phyloP scores from a whole-genome alignment of 2,113 vertebrate species.

The Amblyopsis rosae region DNA sequence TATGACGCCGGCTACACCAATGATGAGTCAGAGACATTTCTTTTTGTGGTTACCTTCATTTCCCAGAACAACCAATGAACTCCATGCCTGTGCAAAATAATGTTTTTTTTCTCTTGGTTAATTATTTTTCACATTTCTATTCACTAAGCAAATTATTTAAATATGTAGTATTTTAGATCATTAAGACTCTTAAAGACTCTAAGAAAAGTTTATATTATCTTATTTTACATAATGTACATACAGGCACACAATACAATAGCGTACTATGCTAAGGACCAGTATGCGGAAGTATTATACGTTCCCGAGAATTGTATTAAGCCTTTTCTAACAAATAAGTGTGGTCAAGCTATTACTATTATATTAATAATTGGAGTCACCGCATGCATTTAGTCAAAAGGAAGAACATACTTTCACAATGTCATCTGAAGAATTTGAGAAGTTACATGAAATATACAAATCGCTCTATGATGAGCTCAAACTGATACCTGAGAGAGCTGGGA shows the following conservation, averaged over 20 bases:
- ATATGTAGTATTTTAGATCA: background rate
- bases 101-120: no score
- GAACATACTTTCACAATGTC: slow-evolving; percentile 68
- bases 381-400: background rate
- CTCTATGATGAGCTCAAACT: slow-evolving; percentile 81
- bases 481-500: slow-evolving; percentile 75
- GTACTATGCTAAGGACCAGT: slow-evolving; percentile 43
- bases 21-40: background rate
- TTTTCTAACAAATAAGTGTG: slow-evolving; percentile 15
- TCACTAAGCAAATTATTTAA: background rate
- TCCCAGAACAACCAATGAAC: slow-evolving; percentile 18
- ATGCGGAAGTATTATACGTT: slow-evolving; percentile 49
- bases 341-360: background rate
- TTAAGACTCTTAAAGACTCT: background rate
- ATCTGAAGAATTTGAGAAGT: slow-evolving; percentile 90
- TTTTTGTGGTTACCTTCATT: slow-evolving; percentile 18
- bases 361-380: background rate
- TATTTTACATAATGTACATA: background rate
- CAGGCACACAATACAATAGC: background rate
- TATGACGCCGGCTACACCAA: no score
- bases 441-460: slow-evolving; percentile 86
- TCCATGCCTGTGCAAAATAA: slow-evolving; percentile 40
- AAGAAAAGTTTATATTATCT: slow-evolving; percentile 9
- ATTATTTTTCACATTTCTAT: background rate
- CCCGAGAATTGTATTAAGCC: slow-evolving; percentile 49